A percentile compares a stretch with the other conserved stretches of the same genome.
Evolutionary conservation across 2,888 invertebrate genomes (phyloP).

Genomic region (Tinea semifulvella): DNA sequence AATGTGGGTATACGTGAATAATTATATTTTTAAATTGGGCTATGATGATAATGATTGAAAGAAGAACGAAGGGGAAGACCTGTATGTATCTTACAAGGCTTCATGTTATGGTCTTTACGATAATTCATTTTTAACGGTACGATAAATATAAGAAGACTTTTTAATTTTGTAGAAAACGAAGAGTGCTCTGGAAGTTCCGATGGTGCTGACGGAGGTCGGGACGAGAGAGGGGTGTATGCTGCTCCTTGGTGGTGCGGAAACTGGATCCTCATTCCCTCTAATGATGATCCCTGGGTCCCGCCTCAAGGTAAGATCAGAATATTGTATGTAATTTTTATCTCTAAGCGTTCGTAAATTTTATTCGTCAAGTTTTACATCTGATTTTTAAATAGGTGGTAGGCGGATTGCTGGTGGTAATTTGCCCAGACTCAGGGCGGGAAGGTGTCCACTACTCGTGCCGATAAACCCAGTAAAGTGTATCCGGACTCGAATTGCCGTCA

Average conservation of each 20-base stretch:
- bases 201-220: slow-evolving; percentile 51
- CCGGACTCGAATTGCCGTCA: no score
- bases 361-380: no score
- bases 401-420: no score
- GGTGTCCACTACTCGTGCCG: no score
- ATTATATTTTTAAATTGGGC: no score
- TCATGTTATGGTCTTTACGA: neutral
- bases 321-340: neutral
- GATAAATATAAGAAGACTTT: neutral
- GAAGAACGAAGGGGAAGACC: no score
- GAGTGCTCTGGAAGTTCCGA: slow-evolving; percentile 64
- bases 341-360: no score
- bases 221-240: slow-evolving; percentile 79
- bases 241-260: slow-evolving; percentile 81
- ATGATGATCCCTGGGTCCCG: slow-evolving; percentile 56
- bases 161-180: slow-evolving; percentile 52
- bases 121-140: slow-evolving; percentile 3
- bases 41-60: no score
- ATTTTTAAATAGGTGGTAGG: no score
- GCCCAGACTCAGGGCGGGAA: no score
- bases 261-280: slow-evolving; percentile 71
- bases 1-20: no score
- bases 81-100: neutral
- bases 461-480: no score
- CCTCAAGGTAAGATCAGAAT: slow-evolving; percentile 32